Base-by-base conservation (phyloP, 1,140 invertebrate species). In the Theocolax elegans region DNA sequence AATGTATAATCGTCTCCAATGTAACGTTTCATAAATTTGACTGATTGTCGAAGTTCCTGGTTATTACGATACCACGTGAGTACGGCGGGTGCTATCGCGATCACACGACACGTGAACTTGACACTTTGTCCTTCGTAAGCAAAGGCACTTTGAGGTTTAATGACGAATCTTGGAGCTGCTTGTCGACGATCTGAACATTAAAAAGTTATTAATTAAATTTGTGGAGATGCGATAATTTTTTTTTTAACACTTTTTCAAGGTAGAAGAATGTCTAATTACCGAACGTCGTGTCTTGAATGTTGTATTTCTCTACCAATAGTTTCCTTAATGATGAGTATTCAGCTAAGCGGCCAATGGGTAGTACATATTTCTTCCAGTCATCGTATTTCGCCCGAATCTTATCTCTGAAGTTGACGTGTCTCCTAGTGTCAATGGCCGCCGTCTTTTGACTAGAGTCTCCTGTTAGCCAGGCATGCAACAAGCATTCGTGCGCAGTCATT, bases 11-110 rank as follows among this genome's bases (percentile, higher is more conserved):
- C 96, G 74, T 98, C 96, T 40, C 95, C 95, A 31, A 91, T 88
- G 81, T 99, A 99, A 74, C 97, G 91, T 87, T 99, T 99, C 97
- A 99, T 99, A 85, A 97, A 98, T 86, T 99, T 99, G 25, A 98
- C 96, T 75, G 96, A 98, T 86, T 99, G 98, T 62, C 93, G 89
- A n/a, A 99, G 87, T 78, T 99, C 97, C 74, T 91, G 89, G 81
- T 95, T 96, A 84, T 97, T 97, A 74, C 95, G 92, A 73, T 92
- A 95, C 98, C 98, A 99, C 21, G 95, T 95, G 38, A 99, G 89
- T 10, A 96, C 97, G 3, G 97, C 95, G 21, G 96, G 90, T 21
- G 97, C 96, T 67, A 94, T 91, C 8, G 97, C 97, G 76, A 99
- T 95, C 71, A 99, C 94, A 74, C 96, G 92, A 83, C 97, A 99